Evolutionary conservation across 2,888 invertebrate genomes (phyloP).

Genomic region (Drosophila parthenogenetica): DNA sequence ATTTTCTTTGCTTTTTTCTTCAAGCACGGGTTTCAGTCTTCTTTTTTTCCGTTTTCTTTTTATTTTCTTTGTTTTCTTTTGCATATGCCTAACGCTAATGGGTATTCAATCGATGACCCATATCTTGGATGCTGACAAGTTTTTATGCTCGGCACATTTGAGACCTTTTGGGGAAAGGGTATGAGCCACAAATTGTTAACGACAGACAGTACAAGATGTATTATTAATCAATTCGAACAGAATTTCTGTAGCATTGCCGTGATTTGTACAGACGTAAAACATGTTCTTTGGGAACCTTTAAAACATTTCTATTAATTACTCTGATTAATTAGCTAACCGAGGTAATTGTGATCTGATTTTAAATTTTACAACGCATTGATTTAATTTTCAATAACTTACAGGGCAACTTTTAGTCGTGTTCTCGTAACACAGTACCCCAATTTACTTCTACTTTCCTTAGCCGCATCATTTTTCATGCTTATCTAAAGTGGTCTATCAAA

Average conservation of each 20-base stretch:
- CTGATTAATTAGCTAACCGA: no score
- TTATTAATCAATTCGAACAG: slow-evolving; percentile 14
- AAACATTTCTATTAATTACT: no score
- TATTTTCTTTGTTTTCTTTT: slow-evolving; percentile 6
- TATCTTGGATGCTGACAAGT: slow-evolving; percentile 31
- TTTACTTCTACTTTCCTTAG: not conserved
- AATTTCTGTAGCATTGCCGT: not conserved
- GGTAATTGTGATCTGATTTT: no score
- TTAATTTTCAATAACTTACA: not conserved
- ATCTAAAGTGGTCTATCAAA: not conserved
- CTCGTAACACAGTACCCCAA: not conserved
- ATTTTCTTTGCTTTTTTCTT: slow-evolving; percentile 33
- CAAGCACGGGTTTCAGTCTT: not conserved
- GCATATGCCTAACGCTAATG: slow-evolving; percentile 33
- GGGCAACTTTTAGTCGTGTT: not conserved
- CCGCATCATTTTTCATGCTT: not conserved
- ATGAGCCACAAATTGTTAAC: slow-evolving; percentile 12
- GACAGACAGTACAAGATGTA: slow-evolving; percentile 15
- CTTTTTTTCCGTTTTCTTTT: no score
- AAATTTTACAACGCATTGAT: no score
- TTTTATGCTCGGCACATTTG: slow-evolving; percentile 18
- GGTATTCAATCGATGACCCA: slow-evolving; percentile 43
- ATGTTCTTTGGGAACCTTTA: not conserved
- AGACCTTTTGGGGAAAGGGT: not conserved
- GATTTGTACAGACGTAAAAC: not conserved